Evolutionary conservation across 2,888 invertebrate genomes (phyloP), one percentile per base, ranked within the genome.

Genomic region (Sinhomidia bicolor): DNA sequence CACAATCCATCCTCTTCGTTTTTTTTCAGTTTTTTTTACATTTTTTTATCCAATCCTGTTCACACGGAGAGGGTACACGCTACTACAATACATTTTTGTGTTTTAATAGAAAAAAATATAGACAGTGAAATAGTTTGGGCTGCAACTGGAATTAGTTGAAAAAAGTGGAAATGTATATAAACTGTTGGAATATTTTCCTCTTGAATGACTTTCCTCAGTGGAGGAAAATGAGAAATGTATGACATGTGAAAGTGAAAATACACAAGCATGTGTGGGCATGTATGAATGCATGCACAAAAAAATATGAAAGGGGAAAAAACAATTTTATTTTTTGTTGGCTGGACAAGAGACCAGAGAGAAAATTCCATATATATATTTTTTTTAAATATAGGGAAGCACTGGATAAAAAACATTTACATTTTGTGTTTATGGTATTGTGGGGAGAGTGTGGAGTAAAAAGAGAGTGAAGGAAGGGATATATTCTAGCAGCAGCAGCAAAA

Each of bases 111-210:
- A n/a, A n/a, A n/a, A 9, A 14, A 32, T 36, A 32, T 36, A 32
- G 1, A 60, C 26, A 23, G 10, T 23, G 1, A n/a, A 29, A n/a
- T 17, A n/a, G 0, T 68, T 68, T 68, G 9, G 32, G 2, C 14
- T 12, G 62, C 2, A 62, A 17, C 0, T 32, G 36, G 68, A 68
- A 68, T 71, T 71, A 71, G 71, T 60, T 51, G 54, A 9, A 23
- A 54, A 54, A 79, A 79, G 57, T 79, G 54, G 57, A 60, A 20
- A 79, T 79, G 54, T 36, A 60, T 23, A 60, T 23, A 23, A 26
- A 78, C n/a, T 60, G 79, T 41, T 41, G 36, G 47, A 81, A 81
- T 81, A 81, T 65, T 81, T 81, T 79, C 79, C 80, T 65, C 80
- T 47, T 81, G 80, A 81, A 26, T 62, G 62, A 81, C 62, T 65